Base-by-base conservation (phyloP, 2,797 vertebrate species). In the Halcyon leucocephala region DNA sequence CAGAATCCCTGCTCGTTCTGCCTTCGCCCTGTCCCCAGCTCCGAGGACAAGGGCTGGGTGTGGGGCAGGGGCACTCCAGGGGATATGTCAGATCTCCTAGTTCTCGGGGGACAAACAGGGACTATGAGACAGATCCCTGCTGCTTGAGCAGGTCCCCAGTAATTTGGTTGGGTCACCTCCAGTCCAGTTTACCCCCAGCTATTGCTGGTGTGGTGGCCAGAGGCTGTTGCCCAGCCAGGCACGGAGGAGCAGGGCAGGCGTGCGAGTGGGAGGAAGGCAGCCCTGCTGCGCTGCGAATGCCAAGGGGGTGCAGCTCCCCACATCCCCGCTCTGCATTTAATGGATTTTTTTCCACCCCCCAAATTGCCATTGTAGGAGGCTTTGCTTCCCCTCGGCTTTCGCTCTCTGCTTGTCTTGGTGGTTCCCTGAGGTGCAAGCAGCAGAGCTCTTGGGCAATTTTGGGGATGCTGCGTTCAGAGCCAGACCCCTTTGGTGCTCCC, bases 271-370 rank as follows among this genome's bases (percentile, higher is more conserved):
- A 52, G 29, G 35, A 41, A 80, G 37, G 70, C 60, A 91, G 33
- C 46, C 39, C 41, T 7, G 4, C 3, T 0, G 3, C 2, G 0
- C 54, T 0, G 1, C 0, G 0, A 64, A 65, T 52, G 1, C 39
- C 0, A 4, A 26, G 6, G 5, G 8, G 24, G 26, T 37, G 28
- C 33, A 84, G 73, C 7, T 51, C 13, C 14, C 10, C 9, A 2
- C 1, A 7, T 6, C 18, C 26, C 29, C 2, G 2, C 46, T 29
- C 51, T 10, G 52, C 4, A 3, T 78, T 72, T 82, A 55, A 44
- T 14, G 26, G 52, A n/a, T 41, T 15, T 69, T 62, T 60, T 28
- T 31, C 14, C 7, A 14, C 66, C 17, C 66, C 66, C 35, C 16
- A 20, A 25, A 82, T 14, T 9, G 14, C 18, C 35, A 12, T 0